Conservation (phyloP, 2,113 vertebrate species). For the Ophiodon elongatus region DNA sequence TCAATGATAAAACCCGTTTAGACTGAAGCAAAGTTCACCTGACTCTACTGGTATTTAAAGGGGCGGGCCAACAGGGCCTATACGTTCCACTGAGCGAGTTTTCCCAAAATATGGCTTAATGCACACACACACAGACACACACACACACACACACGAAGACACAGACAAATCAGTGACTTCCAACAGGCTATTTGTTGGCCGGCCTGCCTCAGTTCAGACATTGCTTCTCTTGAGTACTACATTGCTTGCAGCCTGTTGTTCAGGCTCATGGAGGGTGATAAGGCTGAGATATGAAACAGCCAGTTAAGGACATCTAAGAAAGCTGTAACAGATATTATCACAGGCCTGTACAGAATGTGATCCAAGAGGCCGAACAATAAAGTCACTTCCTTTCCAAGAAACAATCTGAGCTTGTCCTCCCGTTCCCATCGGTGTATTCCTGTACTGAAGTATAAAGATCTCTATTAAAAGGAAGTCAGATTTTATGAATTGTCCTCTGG, state of each 20-base stretch:
- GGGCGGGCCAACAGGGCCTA: conserved; percentile 1
- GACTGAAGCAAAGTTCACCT: conserved; percentile 81
- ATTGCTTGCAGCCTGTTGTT: conserved; percentile 54
- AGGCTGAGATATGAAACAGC: conserved; percentile 59
- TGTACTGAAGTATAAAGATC: conserved; percentile 33
- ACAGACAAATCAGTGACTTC: conserved; percentile 27
- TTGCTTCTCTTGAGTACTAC: neutral
- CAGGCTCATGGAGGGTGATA: conserved; percentile 50
- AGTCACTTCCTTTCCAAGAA: conserved; percentile 69
- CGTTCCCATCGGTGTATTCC: conserved; percentile 54
- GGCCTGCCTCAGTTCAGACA: conserved; percentile 7
- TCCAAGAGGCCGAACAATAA: conserved; percentile 71
- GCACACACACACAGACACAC: neutral
- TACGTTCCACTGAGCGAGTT: conserved; percentile 25
- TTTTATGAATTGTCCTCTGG: neutral
- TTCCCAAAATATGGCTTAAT: conserved; percentile 43
- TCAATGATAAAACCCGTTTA: conserved; percentile 81
- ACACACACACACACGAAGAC: neutral
- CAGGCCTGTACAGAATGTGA: conserved; percentile 41
- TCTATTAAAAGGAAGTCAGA: conserved; percentile 30
- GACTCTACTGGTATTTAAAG: conserved; percentile 36
- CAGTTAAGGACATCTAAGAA: conserved; percentile 63
- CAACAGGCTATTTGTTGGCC: conserved; percentile 7
- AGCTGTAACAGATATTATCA: conserved; percentile 64
- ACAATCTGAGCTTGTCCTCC: conserved; percentile 55